Percentiles rank a stretch among this genome's conserved stretches.
Evolutionary conservation across 2,888 invertebrate genomes (phyloP).

Genomic region (Pandemis cinnamomeana): DNA sequence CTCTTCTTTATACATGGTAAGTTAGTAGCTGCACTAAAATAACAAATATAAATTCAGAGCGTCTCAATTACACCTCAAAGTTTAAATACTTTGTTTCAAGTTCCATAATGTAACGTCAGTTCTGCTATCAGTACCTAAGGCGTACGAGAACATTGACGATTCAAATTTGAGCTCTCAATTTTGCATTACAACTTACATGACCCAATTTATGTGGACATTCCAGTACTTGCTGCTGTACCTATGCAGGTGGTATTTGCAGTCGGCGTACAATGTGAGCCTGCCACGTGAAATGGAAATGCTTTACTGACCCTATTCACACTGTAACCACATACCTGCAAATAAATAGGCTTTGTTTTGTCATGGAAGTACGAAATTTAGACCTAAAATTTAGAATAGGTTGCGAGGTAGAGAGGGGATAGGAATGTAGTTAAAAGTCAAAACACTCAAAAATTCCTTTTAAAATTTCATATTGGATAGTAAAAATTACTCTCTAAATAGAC

Average conservation of each 20-base stretch:
- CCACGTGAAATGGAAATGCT: conserved; percentile 75
- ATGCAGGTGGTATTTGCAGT: conserved; percentile 5
- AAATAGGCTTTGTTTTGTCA: not conserved
- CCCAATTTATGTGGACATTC: conserved; percentile 18
- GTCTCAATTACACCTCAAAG: no score
- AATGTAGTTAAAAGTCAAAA: not conserved
- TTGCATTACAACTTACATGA: not conserved
- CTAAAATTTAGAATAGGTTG: no score
- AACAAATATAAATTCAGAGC: no score
- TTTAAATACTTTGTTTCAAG: no score
- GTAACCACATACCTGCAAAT: conserved; percentile 62
- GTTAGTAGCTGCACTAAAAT: no score
- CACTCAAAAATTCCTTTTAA: not conserved
- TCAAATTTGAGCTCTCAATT: not conserved
- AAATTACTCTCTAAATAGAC: no score
- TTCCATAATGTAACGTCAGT: no score
- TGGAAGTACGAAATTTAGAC: not conserved
- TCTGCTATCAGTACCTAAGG: no score
- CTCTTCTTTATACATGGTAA: not conserved
- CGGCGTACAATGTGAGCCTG: conserved; percentile 33
- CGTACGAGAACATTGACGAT: not conserved
- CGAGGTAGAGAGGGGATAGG: not conserved
- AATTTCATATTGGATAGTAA: no score
- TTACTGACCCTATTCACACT: conserved; percentile 73
- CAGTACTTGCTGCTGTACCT: not conserved